These are phyloP conservation scores for Thunnus thynnus DNA, from an alignment of 2,113 vertebrate genomes.

Conservation along the genomic window DNA sequence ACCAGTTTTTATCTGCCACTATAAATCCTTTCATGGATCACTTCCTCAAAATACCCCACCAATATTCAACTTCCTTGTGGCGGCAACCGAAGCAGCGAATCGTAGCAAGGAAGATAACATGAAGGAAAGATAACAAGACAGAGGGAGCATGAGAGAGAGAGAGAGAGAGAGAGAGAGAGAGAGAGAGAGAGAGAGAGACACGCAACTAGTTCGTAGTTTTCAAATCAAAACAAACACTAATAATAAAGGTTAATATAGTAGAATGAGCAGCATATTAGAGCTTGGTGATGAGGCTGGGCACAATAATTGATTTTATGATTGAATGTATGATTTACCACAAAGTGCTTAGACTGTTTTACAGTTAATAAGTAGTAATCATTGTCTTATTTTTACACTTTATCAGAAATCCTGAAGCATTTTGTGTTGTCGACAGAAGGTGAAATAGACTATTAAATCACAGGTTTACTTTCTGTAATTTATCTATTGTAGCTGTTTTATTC, in stretches of 20 bases:
- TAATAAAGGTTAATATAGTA: neutral
- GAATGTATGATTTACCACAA: neutral
- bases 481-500: neutral
- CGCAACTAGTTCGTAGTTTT: neutral
- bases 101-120: constrained; percentile 37
- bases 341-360: neutral
- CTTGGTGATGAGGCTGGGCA: neutral
- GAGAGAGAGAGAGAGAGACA: neutral
- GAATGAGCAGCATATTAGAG: neutral
- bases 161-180: neutral
- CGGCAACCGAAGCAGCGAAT: constrained; percentile 51
- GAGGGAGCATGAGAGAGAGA: neutral
- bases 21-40: constrained; percentile 69
- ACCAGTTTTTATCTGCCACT: constrained; percentile 65
- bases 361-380: neutral
- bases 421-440: neutral
- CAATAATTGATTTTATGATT: too few species aligned
- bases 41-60: constrained; percentile 69
- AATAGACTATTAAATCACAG: neutral
- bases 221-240: constrained; percentile 11
- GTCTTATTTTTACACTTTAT: neutral
- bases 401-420: neutral
- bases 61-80: constrained; percentile 69
- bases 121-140: constrained; percentile 21
- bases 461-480: neutral